These are phyloP conservation scores for Rhagophthalmus giganteus DNA, from an alignment of 2,888 invertebrate species.

Conservation along the genomic window DNA sequence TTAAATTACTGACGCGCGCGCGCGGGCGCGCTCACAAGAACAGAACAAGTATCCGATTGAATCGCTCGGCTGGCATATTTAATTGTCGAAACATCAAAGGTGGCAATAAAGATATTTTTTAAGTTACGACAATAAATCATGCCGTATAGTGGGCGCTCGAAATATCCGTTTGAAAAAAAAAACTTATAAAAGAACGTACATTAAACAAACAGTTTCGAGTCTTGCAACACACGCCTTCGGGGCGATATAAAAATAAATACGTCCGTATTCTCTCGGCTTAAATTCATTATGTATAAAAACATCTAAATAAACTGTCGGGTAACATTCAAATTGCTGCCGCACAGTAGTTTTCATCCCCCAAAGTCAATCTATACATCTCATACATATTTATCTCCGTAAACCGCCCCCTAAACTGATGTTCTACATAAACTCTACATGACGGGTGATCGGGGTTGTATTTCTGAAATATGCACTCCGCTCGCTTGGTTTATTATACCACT, in stretches of 20 bases:
- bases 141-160: neutral
- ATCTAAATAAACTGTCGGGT: constrained; percentile 18
- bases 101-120: neutral
- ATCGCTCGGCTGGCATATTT: neutral
- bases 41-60: neutral
- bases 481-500: too few species aligned
- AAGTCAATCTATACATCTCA: constrained; percentile 35
- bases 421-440: constrained; percentile 36
- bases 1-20: too few species aligned
- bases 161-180: constrained; percentile 1
- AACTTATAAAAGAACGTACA: constrained; percentile 1
- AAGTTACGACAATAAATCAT: neutral
- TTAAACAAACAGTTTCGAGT: constrained; percentile 6
- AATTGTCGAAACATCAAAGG: neutral
- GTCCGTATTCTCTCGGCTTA: constrained; percentile 5
- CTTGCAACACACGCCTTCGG: constrained; percentile 1
- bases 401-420: constrained; percentile 37
- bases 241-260: constrained; percentile 15
- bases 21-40: too few species aligned
- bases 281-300: constrained; percentile 15
- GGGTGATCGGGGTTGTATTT: constrained; percentile 30
- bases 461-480: neutral
- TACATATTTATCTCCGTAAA: constrained; percentile 40
- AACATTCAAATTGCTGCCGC: constrained; percentile 20
- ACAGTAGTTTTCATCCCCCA: constrained; percentile 33